Evolutionary conservation across 2,888 invertebrate species (phyloP).

Genomic region (Strigamia crassipes): DNA sequence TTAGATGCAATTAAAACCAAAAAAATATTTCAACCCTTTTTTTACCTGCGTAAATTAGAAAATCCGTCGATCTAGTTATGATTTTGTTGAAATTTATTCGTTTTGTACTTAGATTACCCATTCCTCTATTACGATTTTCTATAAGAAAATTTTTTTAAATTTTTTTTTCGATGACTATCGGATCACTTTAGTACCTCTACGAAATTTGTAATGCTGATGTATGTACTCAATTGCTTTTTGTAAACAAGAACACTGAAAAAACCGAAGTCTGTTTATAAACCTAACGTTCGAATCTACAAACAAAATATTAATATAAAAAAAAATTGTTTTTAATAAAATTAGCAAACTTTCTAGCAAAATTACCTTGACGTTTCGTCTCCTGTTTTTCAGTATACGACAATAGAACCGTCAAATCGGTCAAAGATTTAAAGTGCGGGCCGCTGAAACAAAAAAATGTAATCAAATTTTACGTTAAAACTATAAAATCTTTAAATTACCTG

Average conservation of each 20-base stretch:
- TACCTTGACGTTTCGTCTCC: background rate
- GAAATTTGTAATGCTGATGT: background rate
- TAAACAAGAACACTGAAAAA: slow-evolving; percentile 42
- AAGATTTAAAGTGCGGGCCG: background rate
- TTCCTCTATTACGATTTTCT: no score
- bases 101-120: background rate
- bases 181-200: no score
- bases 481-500: background rate
- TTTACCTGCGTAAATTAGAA: slow-evolving; percentile 51
- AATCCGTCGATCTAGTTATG: slow-evolving; percentile 50
- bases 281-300: background rate
- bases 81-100: slow-evolving; percentile 50
- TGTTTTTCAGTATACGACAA: background rate
- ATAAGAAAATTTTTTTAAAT: background rate
- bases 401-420: background rate
- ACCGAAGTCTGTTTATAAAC: background rate
- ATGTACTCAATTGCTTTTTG: slow-evolving; percentile 44
- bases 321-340: background rate
- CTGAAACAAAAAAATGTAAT: background rate
- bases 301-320: background rate
- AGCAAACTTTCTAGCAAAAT: background rate
- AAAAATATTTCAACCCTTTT: background rate
- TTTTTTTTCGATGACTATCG: background rate
- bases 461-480: no score
- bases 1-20: background rate